Base-by-base conservation (phyloP, 1,140 invertebrate genomes). In the Dendroctonus ponderosae region DNA sequence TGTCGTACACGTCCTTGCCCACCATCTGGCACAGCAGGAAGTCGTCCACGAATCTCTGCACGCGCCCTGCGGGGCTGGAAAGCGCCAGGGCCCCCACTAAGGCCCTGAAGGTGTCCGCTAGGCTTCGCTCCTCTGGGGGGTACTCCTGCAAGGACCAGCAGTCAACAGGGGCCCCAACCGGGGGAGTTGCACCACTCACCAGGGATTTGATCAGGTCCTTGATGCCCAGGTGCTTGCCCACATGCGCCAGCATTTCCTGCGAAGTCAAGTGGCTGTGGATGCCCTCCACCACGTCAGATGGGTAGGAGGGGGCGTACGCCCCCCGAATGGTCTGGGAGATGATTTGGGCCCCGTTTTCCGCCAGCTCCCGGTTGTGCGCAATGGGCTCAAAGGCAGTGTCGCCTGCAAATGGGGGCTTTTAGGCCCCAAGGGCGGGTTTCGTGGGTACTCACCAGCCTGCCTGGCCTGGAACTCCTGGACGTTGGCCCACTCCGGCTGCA, bases 11-110 rank as follows among this genome's bases (percentile, higher is more conserved):
- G 79, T 96, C 92, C 79, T 90, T 87, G 2, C 70, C 77, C 76
- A 87, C 85, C 37, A 97, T 79, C 74, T 90, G 88, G 8, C 89
- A 85, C 52, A 95, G 82, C 15, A 98, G 81, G 76, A 98, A 93
- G 78, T 98, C 95, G 58, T 89, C 80, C 5, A 97, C 84, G 82
- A 98, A 96, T 66, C 83, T 76, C 68, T 87, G 83, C 0, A 90
- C 86, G 66, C 80, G 80, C 37, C 86, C 82, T 14, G 82, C 72
- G 12, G 85, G 85, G 14, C 83, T 83, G 46, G 86, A 88, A 68
- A 81, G 76, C 3, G 85, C 77, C n/a, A 98, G 77, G 0, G 91
- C 91, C 37, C 87, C 87, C 48, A 96, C 84, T 7, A 97, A 78
- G n/a, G 94, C 93, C 74, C 88, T 85, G 60, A 97, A 89, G 37